Evolutionary conservation across 2,113 vertebrate species (phyloP).

Genomic region (Salvelinus alpinus): DNA sequence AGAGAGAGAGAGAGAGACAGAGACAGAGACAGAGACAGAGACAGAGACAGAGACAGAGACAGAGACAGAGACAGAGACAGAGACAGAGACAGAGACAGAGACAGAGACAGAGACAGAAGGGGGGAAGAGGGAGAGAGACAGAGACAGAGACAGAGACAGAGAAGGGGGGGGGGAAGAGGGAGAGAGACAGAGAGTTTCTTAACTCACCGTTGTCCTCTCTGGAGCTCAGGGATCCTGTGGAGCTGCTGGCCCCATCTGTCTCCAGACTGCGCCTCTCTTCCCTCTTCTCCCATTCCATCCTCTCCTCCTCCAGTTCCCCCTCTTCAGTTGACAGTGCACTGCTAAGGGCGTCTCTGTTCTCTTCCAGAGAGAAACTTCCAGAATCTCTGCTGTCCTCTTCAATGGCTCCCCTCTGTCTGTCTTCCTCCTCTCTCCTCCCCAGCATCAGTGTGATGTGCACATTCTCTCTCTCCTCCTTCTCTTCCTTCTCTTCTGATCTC

Average conservation of each 20-base stretch:
- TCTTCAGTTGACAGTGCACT: conserved; percentile 47
- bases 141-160: too few relatives aligned
- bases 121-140: neutral
- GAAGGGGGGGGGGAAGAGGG: neutral
- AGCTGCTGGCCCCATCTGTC: neutral
- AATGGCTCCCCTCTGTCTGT: conserved; percentile 38
- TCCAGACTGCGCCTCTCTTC: neutral
- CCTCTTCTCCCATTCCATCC: neutral
- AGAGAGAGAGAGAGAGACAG: neutral
- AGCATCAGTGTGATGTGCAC: conserved; percentile 7
- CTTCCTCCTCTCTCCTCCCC: conserved; percentile 26
- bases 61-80: neutral
- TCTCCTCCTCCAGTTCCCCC: neutral
- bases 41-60: too few relatives aligned
- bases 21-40: too few relatives aligned
- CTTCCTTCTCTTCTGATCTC: neutral
- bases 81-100: neutral
- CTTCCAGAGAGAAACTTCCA: conserved; percentile 62
- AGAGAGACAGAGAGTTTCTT: neutral
- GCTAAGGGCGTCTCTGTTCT: conserved; percentile 62
- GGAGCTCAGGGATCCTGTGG: neutral
- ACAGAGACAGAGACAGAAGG: too few relatives aligned
- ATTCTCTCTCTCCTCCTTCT: neutral
- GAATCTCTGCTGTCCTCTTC: conserved; percentile 49
- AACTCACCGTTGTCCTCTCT: neutral